Evolutionary conservation across 2,888 invertebrate species (phyloP).

Genomic region (Melitaea athalia): DNA sequence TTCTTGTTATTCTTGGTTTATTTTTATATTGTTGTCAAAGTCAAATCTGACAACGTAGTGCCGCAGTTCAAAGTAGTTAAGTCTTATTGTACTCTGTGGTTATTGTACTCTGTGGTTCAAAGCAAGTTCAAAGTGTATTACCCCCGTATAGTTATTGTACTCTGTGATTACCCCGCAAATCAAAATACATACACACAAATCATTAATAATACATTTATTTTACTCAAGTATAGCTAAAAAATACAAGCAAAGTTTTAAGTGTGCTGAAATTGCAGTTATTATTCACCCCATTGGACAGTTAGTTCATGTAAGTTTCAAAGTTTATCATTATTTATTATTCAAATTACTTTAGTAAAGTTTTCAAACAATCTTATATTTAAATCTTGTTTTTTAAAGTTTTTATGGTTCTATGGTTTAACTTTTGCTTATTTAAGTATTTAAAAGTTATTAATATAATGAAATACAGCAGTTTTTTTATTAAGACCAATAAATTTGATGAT

Average conservation of each 20-base stretch:
- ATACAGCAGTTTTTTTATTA: no score
- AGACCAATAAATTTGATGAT: no score
- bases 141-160: no score
- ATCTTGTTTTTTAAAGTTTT: background rate
- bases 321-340: background rate
- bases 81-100: no score
- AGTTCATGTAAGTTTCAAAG: slow-evolving; percentile 20
- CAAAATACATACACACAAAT: background rate
- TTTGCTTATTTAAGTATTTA: background rate
- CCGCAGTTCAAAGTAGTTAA: slow-evolving; percentile 3
- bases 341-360: background rate
- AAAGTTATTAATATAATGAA: no score
- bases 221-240: background rate
- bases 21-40: no score
- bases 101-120: no score
- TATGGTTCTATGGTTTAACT: background rate
- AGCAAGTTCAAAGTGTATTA: slow-evolving; percentile 4
- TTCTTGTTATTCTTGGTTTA: no score
- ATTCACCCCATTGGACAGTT: background rate
- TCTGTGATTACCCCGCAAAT: background rate
- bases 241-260: background rate
- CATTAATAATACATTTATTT: background rate
- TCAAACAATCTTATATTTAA: background rate
- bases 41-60: background rate
- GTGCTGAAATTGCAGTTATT: background rate